Conservation (phyloP, 2,888 invertebrate genomes). For the Steromphala cineraria region DNA sequence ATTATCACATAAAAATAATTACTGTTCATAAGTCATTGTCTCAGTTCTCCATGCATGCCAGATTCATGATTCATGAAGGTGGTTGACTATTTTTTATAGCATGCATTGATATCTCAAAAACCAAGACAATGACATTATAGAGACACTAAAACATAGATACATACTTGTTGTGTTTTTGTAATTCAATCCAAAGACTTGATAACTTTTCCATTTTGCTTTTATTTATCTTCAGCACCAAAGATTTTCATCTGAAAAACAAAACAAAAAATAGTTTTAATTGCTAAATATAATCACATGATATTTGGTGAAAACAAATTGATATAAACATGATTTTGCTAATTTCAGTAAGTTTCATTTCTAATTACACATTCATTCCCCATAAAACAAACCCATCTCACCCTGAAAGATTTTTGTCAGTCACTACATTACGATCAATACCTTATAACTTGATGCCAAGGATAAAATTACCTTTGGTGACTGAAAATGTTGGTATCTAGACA, state of each 20-base stretch:
- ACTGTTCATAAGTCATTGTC: no score
- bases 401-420: no score
- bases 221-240: neutral
- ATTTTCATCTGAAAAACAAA: neutral
- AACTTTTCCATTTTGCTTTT: conserved; percentile 43
- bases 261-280: neutral
- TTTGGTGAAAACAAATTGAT: neutral
- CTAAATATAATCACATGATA: neutral
- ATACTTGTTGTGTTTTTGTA: conserved; percentile 60
- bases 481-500: neutral
- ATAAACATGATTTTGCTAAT: neutral
- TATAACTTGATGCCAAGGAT: neutral
- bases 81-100: no score
- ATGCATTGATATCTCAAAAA: no score
- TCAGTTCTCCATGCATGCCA: no score
- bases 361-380: neutral
- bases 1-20: no score
- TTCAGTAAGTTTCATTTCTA: no score
- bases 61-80: no score
- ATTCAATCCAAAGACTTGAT: conserved; percentile 60
- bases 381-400: no score
- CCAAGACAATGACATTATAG: no score
- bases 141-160: no score
- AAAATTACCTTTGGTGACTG: neutral
- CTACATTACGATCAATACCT: neutral